phyloP scores from a whole-genome alignment of 2,113 vertebrate genomes.

The Pipa parva region DNA sequence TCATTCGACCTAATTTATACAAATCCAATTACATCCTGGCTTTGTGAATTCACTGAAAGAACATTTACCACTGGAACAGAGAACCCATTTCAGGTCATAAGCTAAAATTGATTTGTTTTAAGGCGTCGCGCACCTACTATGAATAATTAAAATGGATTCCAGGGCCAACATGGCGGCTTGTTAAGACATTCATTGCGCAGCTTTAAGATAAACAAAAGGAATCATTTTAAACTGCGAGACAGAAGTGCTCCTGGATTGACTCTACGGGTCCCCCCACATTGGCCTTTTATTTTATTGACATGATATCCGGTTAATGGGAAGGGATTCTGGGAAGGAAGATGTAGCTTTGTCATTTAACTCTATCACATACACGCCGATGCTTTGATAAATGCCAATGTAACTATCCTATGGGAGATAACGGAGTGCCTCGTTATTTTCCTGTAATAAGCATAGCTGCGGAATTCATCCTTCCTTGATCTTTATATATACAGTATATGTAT shows the following conservation, averaged over 20 bases:
- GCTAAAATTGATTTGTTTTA: slow-evolving; percentile 38
- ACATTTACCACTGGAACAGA: slow-evolving; percentile 5
- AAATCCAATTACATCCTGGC: slow-evolving; percentile 34
- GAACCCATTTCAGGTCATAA: slow-evolving; percentile 23
- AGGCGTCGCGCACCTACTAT: slow-evolving; percentile 2
- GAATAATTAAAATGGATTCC: slow-evolving; percentile 25
- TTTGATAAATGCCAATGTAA: not conserved
- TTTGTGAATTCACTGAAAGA: slow-evolving; percentile 9
- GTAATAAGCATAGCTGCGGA: not conserved
- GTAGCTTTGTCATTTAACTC: not conserved
- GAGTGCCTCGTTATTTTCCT: not conserved
- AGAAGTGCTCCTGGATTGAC: not conserved
- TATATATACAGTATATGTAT: too few species aligned
- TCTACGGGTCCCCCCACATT: not conserved
- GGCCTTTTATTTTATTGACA: not conserved
- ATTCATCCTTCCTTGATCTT: too few species aligned
- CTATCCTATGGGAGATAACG: not conserved
- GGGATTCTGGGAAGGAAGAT: not conserved
- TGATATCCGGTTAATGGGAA: not conserved
- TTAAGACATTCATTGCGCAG: slow-evolving; percentile 17
- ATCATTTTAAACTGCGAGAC: not conserved
- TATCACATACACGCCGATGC: not conserved
- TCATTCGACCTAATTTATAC: slow-evolving; percentile 40
- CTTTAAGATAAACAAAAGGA: slow-evolving; percentile 13
- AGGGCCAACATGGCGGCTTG: slow-evolving; percentile 11